Evolutionary conservation across 2,888 invertebrate genomes (phyloP).

Genomic region (Platycheirus rosarum): DNA sequence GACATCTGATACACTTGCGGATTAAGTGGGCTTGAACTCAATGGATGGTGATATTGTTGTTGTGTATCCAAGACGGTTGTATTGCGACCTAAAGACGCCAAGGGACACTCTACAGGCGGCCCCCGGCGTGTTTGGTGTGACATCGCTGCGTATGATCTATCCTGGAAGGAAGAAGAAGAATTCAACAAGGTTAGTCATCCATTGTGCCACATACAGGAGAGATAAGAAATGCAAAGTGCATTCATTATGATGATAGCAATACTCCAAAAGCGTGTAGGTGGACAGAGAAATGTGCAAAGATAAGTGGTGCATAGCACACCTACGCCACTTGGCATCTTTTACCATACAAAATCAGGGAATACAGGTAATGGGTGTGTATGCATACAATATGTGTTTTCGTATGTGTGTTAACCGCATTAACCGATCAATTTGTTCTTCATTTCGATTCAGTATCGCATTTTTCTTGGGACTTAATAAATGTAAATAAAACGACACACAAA

Average conservation of each 20-base stretch:
- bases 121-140: constrained; percentile 82
- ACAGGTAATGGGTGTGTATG: no score
- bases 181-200: constrained; percentile 54
- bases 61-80: constrained; percentile 80
- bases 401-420: constrained; percentile 22
- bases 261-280: constrained; percentile 43
- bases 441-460: constrained; percentile 45
- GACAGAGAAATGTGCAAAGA: constrained; percentile 50
- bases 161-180: constrained; percentile 42
- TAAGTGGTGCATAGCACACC: constrained; percentile 49
- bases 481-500: constrained; percentile 28
- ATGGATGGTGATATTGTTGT: constrained; percentile 82
- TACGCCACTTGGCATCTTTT: not conserved
- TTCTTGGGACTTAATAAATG: constrained; percentile 1
- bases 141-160: constrained; percentile 77
- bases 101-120: constrained; percentile 84
- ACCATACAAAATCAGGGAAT: no score
- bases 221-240: constrained; percentile 33
- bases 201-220: constrained; percentile 18
- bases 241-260: constrained; percentile 24
- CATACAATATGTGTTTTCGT: not conserved
- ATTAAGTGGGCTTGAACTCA: constrained; percentile 83
- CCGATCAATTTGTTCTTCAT: constrained; percentile 59
- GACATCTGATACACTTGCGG: constrained; percentile 83
- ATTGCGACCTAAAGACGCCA: constrained; percentile 85